phyloP scores from a whole-genome alignment of 2,797 vertebrate species.

The Anabacerthia variegaticeps region DNA sequence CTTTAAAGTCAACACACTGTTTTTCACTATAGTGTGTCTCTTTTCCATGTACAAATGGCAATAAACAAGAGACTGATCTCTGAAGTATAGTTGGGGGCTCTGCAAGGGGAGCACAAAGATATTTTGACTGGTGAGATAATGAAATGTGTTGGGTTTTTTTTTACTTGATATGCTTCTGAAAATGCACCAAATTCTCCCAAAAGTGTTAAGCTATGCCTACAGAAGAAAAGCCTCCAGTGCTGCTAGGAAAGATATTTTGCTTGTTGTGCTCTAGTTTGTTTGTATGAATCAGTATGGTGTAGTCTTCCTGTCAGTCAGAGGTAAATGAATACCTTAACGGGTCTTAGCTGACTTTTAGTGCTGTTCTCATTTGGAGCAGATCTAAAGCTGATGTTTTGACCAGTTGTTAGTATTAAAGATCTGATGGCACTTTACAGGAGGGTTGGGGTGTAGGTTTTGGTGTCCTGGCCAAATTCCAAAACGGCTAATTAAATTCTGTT shows the following conservation, averaged over 20 bases:
- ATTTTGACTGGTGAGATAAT: background rate
- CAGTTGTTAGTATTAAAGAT: constrained; percentile 37
- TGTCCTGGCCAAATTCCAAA: constrained; percentile 52
- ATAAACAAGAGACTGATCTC: background rate
- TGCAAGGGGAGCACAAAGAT: background rate
- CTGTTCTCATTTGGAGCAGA: background rate
- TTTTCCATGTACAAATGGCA: background rate
- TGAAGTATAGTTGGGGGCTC: background rate
- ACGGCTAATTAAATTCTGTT: constrained; percentile 59
- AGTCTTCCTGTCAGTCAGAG: background rate
- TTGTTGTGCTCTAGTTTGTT: background rate
- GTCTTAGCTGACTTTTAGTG: background rate
- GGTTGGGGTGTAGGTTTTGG: constrained; percentile 9
- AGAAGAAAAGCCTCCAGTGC: background rate
- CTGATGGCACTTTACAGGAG: background rate
- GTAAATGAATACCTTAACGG: background rate
- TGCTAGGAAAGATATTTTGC: background rate
- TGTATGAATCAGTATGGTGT: background rate
- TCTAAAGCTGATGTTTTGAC: constrained; percentile 32
- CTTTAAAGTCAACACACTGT: background rate
- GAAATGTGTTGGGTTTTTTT: background rate
- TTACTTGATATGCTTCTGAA: background rate
- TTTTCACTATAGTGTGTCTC: background rate
- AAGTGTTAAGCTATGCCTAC: background rate
- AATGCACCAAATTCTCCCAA: background rate